These are phyloP conservation scores for Heliconius sara DNA, from an alignment of 2,888 invertebrate genomes.

Conservation along the genomic window DNA sequence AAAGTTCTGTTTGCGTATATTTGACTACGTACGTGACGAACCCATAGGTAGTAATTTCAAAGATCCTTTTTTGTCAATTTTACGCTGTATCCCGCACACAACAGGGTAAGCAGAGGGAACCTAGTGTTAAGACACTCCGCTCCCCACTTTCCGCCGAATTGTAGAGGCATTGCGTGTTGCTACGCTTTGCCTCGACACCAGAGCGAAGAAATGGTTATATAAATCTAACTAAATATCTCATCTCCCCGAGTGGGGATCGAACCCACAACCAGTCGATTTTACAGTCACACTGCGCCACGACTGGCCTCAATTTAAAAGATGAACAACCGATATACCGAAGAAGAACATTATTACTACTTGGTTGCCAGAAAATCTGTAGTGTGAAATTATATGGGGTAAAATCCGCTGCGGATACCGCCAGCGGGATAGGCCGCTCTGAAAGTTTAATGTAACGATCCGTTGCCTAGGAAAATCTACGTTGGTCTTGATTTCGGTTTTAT, in stretches of 20 bases:
- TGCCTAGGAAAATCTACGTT: slow-evolving; percentile 64
- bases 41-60: slow-evolving; percentile 6
- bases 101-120: no score
- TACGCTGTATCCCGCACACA: no score
- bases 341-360: slow-evolving; percentile 57
- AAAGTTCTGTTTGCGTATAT: slow-evolving; percentile 31
- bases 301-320: slow-evolving; percentile 37
- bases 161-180: no score
- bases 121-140: no score
- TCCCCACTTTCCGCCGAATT: no score
- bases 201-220: no score
- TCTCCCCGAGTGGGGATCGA: no score
- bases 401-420: slow-evolving; percentile 59
- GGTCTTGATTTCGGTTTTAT: slow-evolving; percentile 70
- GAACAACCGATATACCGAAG: slow-evolving; percentile 35
- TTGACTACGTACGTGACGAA: slow-evolving; percentile 33
- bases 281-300: no score
- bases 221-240: no score
- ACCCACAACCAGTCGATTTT: no score
- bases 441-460: slow-evolving; percentile 72
- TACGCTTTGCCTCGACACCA: no score
- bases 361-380: slow-evolving; percentile 62
- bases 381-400: slow-evolving; percentile 68
- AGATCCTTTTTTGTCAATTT: not conserved
- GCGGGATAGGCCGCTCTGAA: slow-evolving; percentile 64